Evolutionary conservation across 2,888 invertebrate genomes (phyloP).

Genomic region (Pseudolycoriella hygida): DNA sequence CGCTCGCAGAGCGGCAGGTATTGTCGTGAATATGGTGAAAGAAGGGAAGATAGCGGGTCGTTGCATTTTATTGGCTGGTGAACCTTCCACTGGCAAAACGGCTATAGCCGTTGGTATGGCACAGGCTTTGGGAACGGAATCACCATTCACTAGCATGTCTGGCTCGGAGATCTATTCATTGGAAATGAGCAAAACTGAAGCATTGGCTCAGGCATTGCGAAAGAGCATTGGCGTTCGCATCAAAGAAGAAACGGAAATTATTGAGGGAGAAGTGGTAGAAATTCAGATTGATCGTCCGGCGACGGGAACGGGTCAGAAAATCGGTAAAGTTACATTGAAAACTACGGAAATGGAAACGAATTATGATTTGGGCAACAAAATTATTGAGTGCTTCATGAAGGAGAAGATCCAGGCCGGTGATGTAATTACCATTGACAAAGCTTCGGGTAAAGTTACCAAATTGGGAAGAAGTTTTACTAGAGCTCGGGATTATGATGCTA

Average conservation of each 20-base stretch:
- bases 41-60: slow-evolving; percentile 96
- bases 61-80: slow-evolving; percentile 86
- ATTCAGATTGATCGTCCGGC: slow-evolving; percentile 92
- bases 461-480: slow-evolving; percentile 90
- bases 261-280: slow-evolving; percentile 97
- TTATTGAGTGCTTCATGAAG: slow-evolving; percentile 91
- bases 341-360: slow-evolving; percentile 99
- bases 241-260: slow-evolving; percentile 95
- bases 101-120: slow-evolving; percentile 97
- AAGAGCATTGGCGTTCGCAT: slow-evolving; percentile 96
- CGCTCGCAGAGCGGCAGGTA: slow-evolving; percentile 86
- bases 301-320: slow-evolving; percentile 57
- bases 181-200: slow-evolving; percentile 99
- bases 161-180: slow-evolving; percentile 96
- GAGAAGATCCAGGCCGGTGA: slow-evolving; percentile 94
- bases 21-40: slow-evolving; percentile 93
- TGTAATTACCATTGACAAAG: slow-evolving; percentile 96
- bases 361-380: slow-evolving; percentile 95
- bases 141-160: slow-evolving; percentile 96
- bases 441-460: slow-evolving; percentile 83
- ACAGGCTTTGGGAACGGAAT: slow-evolving; percentile 81
- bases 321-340: slow-evolving; percentile 89
- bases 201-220: slow-evolving; percentile 86
- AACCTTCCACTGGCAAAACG: slow-evolving; percentile 96
- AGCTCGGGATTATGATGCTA: slow-evolving; percentile 95